A percentile compares a stretch with the other conserved stretches of the same genome.
phyloP scores from a whole-genome alignment of 2,888 invertebrate species.

The Eristalis arbustorum region DNA sequence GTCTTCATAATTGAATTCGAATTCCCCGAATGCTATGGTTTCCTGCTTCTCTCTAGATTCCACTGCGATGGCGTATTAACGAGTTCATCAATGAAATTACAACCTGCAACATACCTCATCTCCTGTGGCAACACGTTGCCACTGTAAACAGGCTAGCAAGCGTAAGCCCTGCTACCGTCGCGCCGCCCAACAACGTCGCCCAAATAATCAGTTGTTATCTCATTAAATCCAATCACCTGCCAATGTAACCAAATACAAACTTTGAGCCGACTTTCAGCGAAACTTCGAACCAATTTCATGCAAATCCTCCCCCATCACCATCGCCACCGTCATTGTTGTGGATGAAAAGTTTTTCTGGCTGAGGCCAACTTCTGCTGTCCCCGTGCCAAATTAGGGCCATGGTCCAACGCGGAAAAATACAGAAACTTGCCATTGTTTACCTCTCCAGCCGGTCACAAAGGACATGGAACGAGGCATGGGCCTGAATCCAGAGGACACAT shows the following conservation, averaged over 20 bases:
- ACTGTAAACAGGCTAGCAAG: not conserved
- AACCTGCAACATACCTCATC: not conserved
- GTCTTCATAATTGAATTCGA: too few species aligned
- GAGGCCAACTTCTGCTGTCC: slow-evolving; percentile 24
- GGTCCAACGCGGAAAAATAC: not conserved
- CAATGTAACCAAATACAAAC: slow-evolving; percentile 20
- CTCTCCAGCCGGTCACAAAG: not conserved
- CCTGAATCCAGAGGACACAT: not conserved
- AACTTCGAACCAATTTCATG: slow-evolving; percentile 28
- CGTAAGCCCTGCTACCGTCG: not conserved
- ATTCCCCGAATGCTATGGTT: too few species aligned
- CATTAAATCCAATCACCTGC: slow-evolving; percentile 36
- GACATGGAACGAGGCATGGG: not conserved
- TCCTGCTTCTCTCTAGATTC: too few species aligned
- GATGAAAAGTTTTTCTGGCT: slow-evolving; percentile 39
- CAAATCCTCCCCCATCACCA: slow-evolving; percentile 1
- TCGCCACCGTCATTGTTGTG: not conserved
- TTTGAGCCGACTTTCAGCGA: slow-evolving; percentile 6
- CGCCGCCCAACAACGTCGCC: not conserved
- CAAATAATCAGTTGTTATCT: slow-evolving; percentile 36
- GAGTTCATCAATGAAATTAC: too few species aligned
- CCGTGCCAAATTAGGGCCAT: slow-evolving; percentile 9
- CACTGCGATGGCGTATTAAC: too few species aligned
- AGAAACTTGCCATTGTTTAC: slow-evolving; percentile 8
- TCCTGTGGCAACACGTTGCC: not conserved